Evolutionary conservation across 2,113 vertebrate genomes (phyloP).

Genomic region (Hylia prasina): DNA sequence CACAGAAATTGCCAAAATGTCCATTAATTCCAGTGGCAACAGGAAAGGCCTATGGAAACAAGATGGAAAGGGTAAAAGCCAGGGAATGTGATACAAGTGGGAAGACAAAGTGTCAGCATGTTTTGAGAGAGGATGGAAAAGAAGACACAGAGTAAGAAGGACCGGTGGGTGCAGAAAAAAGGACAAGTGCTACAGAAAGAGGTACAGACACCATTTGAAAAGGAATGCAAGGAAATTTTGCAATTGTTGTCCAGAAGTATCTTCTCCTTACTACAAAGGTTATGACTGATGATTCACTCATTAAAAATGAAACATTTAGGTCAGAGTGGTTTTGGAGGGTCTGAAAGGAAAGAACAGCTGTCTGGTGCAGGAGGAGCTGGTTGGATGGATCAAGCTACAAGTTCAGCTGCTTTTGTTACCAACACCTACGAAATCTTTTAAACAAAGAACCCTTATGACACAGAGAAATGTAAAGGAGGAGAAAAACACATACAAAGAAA

Average conservation of each 20-base stretch:
- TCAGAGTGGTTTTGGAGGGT: constrained; percentile 6
- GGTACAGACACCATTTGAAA: background rate
- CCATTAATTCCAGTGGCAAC: background rate
- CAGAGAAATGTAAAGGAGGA: background rate
- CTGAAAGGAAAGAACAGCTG: constrained; percentile 31
- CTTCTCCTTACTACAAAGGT: background rate
- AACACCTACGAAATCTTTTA: background rate
- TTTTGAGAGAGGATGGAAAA: background rate
- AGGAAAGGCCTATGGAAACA: background rate
- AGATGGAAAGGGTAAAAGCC: background rate
- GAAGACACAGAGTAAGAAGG: background rate
- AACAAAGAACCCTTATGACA: background rate
- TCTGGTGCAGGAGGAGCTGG: background rate
- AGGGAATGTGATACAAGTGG: background rate
- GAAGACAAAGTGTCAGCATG: background rate
- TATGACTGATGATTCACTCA: constrained; percentile 11
- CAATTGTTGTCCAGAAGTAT: background rate
- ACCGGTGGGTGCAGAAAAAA: background rate
- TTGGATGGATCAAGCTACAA: background rate
- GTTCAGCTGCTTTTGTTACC: constrained; percentile 1
- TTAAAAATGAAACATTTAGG: background rate
- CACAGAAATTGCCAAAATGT: background rate
- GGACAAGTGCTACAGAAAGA: background rate
- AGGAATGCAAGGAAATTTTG: background rate
- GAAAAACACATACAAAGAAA: background rate